Conservation (phyloP, 2,888 invertebrate species). For the Lottia gigantea region DNA sequence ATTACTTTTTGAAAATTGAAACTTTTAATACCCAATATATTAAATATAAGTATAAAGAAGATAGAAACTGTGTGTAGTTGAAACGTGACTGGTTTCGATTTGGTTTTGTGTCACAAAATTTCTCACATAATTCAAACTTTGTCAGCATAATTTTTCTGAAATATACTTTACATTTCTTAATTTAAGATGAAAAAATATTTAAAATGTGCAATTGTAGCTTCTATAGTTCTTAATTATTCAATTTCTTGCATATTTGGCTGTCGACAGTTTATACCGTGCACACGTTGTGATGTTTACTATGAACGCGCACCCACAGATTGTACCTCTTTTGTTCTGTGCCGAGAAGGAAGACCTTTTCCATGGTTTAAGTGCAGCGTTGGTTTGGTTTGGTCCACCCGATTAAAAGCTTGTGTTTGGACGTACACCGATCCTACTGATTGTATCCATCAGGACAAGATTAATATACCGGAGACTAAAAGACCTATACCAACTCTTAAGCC, state of each 20-base stretch:
- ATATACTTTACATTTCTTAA: not conserved
- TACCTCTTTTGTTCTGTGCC: constrained; percentile 1
- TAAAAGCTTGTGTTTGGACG: constrained; percentile 6
- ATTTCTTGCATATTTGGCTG: not conserved
- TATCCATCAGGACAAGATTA: not conserved
- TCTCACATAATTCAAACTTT: no score
- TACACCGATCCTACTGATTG: not conserved
- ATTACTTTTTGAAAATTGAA: constrained; percentile 1
- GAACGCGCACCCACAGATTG: not conserved
- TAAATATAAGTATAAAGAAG: not conserved
- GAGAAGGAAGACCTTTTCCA: not conserved
- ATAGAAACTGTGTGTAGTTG: not conserved
- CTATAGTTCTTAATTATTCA: not conserved
- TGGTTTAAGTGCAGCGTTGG: not conserved
- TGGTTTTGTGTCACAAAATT: no score
- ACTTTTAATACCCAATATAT: constrained; percentile 6
- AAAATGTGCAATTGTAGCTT: not conserved
- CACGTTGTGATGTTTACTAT: constrained; percentile 2
- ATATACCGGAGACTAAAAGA: not conserved
- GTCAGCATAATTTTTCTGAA: not conserved
- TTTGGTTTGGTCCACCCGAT: constrained; percentile 4
- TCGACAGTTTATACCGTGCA: constrained; percentile 2
- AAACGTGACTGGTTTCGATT: no score
- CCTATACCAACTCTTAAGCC: not conserved
- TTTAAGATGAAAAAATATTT: constrained; percentile 1